These are phyloP conservation scores for Polylopha cassiicola DNA, from an alignment of 2,888 invertebrate species.

Conservation along the genomic window DNA sequence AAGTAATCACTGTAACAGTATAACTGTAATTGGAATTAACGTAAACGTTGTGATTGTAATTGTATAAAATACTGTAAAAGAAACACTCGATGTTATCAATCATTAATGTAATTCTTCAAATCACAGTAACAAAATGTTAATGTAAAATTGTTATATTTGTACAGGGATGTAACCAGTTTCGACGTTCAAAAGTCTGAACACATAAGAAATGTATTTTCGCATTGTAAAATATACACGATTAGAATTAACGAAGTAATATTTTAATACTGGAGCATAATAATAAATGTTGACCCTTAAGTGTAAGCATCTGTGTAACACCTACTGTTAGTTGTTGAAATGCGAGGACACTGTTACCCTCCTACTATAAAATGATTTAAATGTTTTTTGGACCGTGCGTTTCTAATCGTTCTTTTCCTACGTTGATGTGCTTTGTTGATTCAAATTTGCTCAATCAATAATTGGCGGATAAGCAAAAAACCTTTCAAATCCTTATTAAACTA, in stretches of 20 bases:
- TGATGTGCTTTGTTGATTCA: constrained; percentile 59
- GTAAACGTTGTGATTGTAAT: constrained; percentile 38
- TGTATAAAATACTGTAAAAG: constrained; percentile 28
- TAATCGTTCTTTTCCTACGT: constrained; percentile 58
- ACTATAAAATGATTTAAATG: constrained; percentile 48
- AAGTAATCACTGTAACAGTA: constrained; percentile 33
- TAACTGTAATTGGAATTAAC: constrained; percentile 32
- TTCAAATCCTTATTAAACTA: constrained; percentile 23
- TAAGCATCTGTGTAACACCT: constrained; percentile 57
- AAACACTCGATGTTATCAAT: constrained; percentile 22
- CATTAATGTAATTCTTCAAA: constrained; percentile 53
- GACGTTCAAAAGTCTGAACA: constrained; percentile 75
- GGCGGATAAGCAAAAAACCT: constrained; percentile 42
- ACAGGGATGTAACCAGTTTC: constrained; percentile 70
- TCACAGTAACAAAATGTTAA: constrained; percentile 73
- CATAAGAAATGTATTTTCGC: constrained; percentile 71
- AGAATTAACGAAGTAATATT: constrained; percentile 71
- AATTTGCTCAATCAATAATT: constrained; percentile 69
- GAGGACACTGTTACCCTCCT: constrained; percentile 59
- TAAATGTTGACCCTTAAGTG: constrained; percentile 64
- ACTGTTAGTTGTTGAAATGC: constrained; percentile 70
- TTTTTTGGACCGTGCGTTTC: constrained; percentile 65
- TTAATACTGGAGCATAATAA: constrained; percentile 69
- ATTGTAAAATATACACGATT: constrained; percentile 73
- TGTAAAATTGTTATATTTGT: constrained; percentile 71